Evolutionary conservation across 2,797 vertebrate species (phyloP).

Genomic region (Cuculus canorus): DNA sequence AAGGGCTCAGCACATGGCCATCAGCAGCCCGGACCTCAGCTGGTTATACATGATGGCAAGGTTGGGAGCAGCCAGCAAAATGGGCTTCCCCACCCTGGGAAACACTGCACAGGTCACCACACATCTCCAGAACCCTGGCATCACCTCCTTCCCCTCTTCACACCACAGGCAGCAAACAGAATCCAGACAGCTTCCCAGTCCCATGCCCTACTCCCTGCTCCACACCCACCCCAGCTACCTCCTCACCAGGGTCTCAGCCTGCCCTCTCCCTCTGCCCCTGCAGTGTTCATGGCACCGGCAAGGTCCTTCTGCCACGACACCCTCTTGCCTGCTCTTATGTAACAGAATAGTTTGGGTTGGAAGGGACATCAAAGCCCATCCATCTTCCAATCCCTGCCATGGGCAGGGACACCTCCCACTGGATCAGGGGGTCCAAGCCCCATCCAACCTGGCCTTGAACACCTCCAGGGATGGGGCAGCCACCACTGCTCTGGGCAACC

Average conservation of each 20-base stretch:
- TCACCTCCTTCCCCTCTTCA: neutral
- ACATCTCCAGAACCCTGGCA: neutral
- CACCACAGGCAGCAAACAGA: neutral
- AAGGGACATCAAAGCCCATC: no score
- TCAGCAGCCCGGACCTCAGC: neutral
- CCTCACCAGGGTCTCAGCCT: neutral
- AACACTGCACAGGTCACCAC: neutral
- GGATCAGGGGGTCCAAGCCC: no score
- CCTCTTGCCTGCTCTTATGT: neutral
- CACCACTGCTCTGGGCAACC: no score
- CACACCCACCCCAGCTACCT: neutral
- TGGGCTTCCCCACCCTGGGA: neutral
- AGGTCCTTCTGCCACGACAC: rapidly evolving
- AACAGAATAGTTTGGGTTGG: no score
- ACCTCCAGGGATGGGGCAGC: no score
- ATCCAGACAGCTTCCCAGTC: neutral
- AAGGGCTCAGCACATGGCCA: neutral
- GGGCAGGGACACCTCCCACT: no score
- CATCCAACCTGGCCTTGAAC: no score
- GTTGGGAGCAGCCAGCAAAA: neutral
- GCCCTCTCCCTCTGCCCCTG: neutral
- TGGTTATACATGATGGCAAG: rapidly evolving
- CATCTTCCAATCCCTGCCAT: no score
- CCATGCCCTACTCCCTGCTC: neutral
- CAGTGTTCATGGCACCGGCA: rapidly evolving